Conservation (phyloP, 1,140 invertebrate species). For the Goniozus legneri region DNA sequence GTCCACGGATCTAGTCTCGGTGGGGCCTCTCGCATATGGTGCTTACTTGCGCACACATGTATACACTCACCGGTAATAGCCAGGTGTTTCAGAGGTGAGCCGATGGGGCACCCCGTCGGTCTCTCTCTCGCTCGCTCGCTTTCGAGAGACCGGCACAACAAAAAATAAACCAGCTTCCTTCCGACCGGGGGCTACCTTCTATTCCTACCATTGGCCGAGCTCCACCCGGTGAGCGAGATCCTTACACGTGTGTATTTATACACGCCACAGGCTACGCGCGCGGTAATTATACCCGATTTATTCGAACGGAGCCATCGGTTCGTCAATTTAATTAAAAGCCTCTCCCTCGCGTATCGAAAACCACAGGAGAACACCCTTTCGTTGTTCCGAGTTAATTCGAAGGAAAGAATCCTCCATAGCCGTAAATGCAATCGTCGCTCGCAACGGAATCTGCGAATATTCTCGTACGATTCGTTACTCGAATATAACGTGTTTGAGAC, state of each 20-base stretch:
- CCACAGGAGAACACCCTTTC: conserved; percentile 15
- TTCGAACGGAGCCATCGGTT: conserved; percentile 16
- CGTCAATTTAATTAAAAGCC: no score
- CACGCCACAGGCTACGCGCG: conserved; percentile 11
- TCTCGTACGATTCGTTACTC: no score
- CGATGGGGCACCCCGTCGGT: conserved; percentile 33
- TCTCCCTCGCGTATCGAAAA: neutral
- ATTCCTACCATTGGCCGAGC: conserved; percentile 16
- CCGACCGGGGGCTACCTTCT: conserved; percentile 38
- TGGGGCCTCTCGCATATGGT: conserved; percentile 50
- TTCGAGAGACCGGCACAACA: conserved; percentile 38
- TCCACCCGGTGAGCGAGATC: no score
- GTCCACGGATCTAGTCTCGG: conserved; percentile 49
- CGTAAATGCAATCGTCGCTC: no score
- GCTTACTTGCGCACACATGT: conserved; percentile 23
- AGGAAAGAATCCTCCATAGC: no score
- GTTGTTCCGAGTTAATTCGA: no score
- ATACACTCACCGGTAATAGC: conserved; percentile 46
- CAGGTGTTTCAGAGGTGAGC: conserved; percentile 52
- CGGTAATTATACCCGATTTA: conserved; percentile 43
- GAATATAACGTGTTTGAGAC: no score
- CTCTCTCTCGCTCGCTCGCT: no score
- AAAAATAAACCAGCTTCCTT: conserved; percentile 52
- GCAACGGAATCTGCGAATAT: no score
- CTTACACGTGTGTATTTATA: no score